Evolutionary conservation across 2,888 invertebrate species (phyloP), one percentile per base, ranked within the genome.

Genomic region (Lepas anatifera): DNA sequence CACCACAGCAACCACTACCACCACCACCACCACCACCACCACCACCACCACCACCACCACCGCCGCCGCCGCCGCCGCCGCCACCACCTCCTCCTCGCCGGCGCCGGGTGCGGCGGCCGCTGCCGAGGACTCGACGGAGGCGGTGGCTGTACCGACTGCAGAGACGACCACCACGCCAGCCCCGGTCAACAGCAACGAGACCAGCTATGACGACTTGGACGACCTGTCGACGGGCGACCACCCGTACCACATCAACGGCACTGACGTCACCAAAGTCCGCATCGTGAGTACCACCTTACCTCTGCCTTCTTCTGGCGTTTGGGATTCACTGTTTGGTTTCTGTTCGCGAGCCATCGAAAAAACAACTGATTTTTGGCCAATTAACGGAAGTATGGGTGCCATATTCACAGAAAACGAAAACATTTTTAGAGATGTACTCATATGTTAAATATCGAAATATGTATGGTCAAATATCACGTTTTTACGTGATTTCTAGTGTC

Each of bases 231-330:
- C 32, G 18, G 32, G 32, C 32, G 18, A 32, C 35, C 58, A 58
- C 35, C 7, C 18, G 32, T 58, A 58, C 58, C 58, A 58, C 35
- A 58, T 58, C 58, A 58, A 58, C 58, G 58, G 58, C 58, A 35
- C 58, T 6, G 35, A 58, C 18, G 22, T 58, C 22, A 3, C 25
- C 25, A 22, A 29, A 2, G 35, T 32, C 16, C 16, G 35, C 16
- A 58, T 58, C 32, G 58, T 58, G 58, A 43, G 27, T n/a, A n/a
- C n/a, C n/a, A n/a, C n/a, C n/a, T n/a, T n/a, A n/a, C n/a, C n/a
- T n/a, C n/a, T n/a, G n/a, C n/a, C n/a, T n/a, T n/a, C n/a, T n/a
- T n/a, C n/a, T n/a, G n/a, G n/a, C n/a, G n/a, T n/a, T n/a, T n/a
- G n/a, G n/a, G n/a, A n/a, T n/a, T n/a, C n/a, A n/a, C n/a, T n/a